These are phyloP conservation scores for Formicarius rufipectus DNA, from an alignment of 2,113 vertebrate genomes.

Conservation along the genomic window DNA sequence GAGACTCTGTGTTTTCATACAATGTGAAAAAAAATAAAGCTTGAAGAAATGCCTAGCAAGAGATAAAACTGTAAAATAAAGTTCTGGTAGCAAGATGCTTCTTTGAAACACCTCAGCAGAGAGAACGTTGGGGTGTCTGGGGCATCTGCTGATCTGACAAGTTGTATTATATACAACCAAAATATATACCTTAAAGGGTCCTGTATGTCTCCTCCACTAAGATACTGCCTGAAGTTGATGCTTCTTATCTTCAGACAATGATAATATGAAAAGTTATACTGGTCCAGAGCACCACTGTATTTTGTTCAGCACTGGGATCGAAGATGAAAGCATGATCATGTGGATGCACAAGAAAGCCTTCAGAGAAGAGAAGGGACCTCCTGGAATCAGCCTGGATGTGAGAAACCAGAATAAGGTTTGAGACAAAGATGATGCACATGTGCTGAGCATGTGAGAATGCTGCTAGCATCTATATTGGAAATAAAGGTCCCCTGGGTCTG, in stretches of 20 bases:
- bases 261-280: neutral
- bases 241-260: neutral
- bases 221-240: neutral
- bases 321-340: neutral
- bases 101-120: constrained; percentile 1
- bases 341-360: neutral
- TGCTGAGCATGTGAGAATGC: neutral
- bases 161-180: neutral
- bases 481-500: neutral
- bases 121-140: neutral
- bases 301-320: neutral
- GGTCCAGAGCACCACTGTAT: neutral
- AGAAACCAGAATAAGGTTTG: neutral
- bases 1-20: neutral
- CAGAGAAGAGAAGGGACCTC: neutral
- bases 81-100: neutral
- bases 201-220: neutral
- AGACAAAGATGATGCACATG: neutral
- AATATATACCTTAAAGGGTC: neutral
- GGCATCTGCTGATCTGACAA: neutral
- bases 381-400: neutral
- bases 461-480: neutral
- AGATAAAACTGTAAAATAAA: neutral
- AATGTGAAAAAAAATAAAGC: no score
- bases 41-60: neutral